A percentile compares a stretch with the other conserved stretches of the same genome.
These are phyloP conservation scores for Phoebastria nigripes DNA, from an alignment of 2,797 vertebrate genomes.

Conservation along the genomic window DNA sequence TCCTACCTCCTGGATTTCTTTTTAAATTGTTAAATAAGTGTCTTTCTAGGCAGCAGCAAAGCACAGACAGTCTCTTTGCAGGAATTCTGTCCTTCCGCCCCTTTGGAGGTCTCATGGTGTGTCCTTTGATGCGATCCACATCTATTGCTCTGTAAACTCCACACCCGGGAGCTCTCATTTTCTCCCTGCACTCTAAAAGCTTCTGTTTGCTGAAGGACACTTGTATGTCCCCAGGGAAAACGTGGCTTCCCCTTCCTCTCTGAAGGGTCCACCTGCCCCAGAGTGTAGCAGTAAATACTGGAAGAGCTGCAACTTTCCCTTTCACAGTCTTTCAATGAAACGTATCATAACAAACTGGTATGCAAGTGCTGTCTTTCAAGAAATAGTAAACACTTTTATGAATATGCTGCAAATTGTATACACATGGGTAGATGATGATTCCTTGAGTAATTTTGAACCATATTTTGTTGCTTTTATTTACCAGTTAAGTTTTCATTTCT, in stretches of 20 bases:
- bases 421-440: neutral
- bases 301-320: neutral
- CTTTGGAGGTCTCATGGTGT: accelerated
- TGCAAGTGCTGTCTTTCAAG: neutral
- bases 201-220: neutral
- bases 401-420: neutral
- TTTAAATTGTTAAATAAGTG: neutral
- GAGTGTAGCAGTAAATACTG: neutral
- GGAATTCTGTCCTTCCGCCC: neutral
- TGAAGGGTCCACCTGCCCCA: neutral
- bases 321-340: neutral
- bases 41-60: neutral
- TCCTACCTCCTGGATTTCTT: neutral
- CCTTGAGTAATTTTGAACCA: neutral
- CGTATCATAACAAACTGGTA: neutral
- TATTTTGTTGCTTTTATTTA: neutral
- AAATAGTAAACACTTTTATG: neutral
- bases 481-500: neutral
- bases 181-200: neutral
- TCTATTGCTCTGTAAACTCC: neutral
- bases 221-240: neutral
- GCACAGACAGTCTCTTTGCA: neutral
- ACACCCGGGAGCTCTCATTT: neutral
- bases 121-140: neutral
- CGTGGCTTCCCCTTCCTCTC: neutral